phyloP scores from a whole-genome alignment of 1,140 invertebrate species.

The Metaphire vulgaris region DNA sequence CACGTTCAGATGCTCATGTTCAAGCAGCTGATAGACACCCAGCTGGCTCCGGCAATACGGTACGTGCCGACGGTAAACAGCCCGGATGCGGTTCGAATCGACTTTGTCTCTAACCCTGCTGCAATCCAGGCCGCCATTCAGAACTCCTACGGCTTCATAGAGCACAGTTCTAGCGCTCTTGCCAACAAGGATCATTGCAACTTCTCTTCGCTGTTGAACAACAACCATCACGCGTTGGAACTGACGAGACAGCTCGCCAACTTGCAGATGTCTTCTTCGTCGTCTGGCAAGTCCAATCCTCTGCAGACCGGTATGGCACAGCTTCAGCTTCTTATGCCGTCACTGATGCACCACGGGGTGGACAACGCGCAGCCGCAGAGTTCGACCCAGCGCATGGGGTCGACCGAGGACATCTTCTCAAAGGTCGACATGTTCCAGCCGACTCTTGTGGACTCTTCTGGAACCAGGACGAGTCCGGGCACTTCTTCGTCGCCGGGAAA shows the following conservation, averaged over 20 bases:
- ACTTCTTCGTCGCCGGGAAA: background rate
- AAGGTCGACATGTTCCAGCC: background rate
- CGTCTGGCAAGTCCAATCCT: background rate
- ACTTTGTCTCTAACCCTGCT: background rate
- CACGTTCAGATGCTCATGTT: background rate
- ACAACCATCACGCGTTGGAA: background rate
- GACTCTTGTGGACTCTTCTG: background rate
- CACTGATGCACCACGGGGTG: background rate
- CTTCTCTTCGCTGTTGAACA: background rate
- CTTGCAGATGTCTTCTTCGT: background rate
- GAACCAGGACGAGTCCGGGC: background rate
- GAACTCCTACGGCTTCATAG: background rate
- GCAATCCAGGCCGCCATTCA: background rate
- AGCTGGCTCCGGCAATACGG: background rate
- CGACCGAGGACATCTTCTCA: background rate
- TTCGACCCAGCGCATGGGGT: background rate
- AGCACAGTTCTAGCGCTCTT: background rate
- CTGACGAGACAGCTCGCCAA: background rate
- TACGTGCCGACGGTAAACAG: background rate
- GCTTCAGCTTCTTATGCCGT: background rate
- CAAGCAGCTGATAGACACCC: background rate
- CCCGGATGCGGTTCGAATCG: background rate
- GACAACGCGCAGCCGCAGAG: no score
- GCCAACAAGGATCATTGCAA: background rate
- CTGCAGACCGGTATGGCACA: background rate